Evolutionary conservation across 2,113 vertebrate species (phyloP).

Genomic region (Megalops atlanticus): DNA sequence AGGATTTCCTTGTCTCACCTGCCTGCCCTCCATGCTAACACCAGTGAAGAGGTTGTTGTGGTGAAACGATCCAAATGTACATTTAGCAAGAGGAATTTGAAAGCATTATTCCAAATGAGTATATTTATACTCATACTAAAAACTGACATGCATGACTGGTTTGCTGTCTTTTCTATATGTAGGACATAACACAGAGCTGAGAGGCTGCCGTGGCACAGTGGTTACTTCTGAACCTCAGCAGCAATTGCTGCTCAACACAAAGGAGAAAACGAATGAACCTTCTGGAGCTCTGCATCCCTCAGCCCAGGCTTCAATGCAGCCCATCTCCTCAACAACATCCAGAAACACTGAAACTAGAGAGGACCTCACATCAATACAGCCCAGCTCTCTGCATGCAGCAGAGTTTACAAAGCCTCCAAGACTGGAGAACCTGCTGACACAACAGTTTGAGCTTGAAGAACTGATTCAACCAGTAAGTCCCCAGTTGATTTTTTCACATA

Average conservation of each 20-base stretch:
- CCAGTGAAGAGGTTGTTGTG: too few species aligned
- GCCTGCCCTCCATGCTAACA: too few species aligned
- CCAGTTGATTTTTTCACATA: too few species aligned
- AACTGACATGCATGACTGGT: background rate
- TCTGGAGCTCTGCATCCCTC: background rate
- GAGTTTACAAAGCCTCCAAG: constrained; percentile 40
- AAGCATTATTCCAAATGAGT: too few species aligned
- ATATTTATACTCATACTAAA: background rate
- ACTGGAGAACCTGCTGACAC: constrained; percentile 39
- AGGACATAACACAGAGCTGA: constrained; percentile 46
- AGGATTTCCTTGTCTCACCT: too few species aligned
- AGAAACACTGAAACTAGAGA: background rate
- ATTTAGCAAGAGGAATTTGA: too few species aligned
- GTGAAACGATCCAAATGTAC: too few species aligned
- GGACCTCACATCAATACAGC: background rate
- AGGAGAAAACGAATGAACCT: constrained; percentile 42
- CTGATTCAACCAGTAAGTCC: constrained; percentile 60
- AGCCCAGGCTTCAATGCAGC: background rate
- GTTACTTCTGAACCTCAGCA: constrained; percentile 53
- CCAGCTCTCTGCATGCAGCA: background rate
- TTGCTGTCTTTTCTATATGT: background rate
- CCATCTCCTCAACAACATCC: background rate
- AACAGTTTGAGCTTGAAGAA: constrained; percentile 28
- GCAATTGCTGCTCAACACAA: constrained; percentile 31
- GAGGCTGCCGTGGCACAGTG: constrained; percentile 32